Conservation (phyloP, 2,113 vertebrate genomes). For the Oncorhynchus clarkii region DNA sequence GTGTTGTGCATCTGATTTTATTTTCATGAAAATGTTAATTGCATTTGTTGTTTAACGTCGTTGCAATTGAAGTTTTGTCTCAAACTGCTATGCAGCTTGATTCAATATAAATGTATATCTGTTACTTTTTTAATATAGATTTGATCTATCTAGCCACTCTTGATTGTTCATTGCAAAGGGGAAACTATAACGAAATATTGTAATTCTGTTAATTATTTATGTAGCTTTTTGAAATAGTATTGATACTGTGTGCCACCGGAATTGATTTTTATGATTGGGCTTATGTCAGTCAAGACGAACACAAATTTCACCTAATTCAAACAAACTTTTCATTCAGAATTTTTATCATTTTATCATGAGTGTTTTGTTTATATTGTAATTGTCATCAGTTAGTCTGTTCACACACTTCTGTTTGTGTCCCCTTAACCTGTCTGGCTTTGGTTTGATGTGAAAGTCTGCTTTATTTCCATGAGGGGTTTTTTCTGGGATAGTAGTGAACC, state of each 20-base stretch:
- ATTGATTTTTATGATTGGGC: slow-evolving; percentile 1
- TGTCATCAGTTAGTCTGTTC: slow-evolving; percentile 17
- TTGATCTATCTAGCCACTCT: slow-evolving; percentile 60
- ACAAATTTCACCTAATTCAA: slow-evolving; percentile 17
- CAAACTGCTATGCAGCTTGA: slow-evolving; percentile 81
- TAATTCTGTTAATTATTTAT: slow-evolving; percentile 57
- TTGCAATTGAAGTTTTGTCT: slow-evolving; percentile 71
- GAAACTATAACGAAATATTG: slow-evolving; percentile 51
- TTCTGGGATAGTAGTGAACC: slow-evolving; percentile 66
- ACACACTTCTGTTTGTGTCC: slow-evolving; percentile 51
- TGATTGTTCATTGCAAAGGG: slow-evolving; percentile 46
- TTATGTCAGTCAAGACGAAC: slow-evolving; percentile 14
- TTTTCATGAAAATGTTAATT: slow-evolving; percentile 60
- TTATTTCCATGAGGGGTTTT: slow-evolving; percentile 40
- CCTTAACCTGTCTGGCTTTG: slow-evolving; percentile 59
- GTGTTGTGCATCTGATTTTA: slow-evolving; percentile 43
- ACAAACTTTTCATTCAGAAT: slow-evolving; percentile 12
- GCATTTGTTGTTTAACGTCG: slow-evolving; percentile 54
- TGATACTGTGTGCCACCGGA: slow-evolving; percentile 29
- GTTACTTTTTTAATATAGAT: slow-evolving; percentile 62
- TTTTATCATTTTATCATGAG: not conserved
- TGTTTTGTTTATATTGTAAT: slow-evolving; percentile 20
- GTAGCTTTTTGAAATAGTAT: slow-evolving; percentile 39
- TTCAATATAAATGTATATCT: slow-evolving; percentile 76
- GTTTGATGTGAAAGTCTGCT: slow-evolving; percentile 63